Base-by-base conservation (phyloP, 2,888 invertebrate genomes). In the Ceraclea dissimilis region DNA sequence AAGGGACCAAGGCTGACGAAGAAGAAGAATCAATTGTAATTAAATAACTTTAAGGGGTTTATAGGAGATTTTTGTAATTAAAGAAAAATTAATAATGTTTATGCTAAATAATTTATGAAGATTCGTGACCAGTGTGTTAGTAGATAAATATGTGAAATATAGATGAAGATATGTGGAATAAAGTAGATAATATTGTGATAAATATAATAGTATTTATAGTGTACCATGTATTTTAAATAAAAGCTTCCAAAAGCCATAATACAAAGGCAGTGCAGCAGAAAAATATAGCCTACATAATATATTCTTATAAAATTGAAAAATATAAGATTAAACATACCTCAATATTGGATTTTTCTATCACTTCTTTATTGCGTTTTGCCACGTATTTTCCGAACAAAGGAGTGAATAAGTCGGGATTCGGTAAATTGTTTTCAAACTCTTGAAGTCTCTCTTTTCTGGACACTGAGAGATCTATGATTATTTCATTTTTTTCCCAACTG, bases 351-450 rank as follows among this genome's bases (percentile, higher is more conserved):
- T 13, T 17, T 13, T 26, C 51, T 11, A 55, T 33, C 26, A 52
- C 21, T 46, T 57, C 51, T 1, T 57, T 50, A 44, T 60, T 60
- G 49, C 67, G 62, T 5, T 64, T 62, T 47, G 62, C 63, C 19
- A 72, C 68, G 44, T 65, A 63, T 0, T 61, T 54, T 0, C 70
- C 70, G 11, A 73, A 26, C 8, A 67, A 51, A 0, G 73, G 74
- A 2, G 69, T 64, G 56, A 74, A 72, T 13, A 73, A 66, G 56
- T 65, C 67, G 0, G 72, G 70, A 60, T 73, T 69, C 2, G 63
- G 62, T 17, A 54, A 49, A 31, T 18, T 47, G 13, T 16, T 33
- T 10, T 4, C 22, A 16, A 49, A 16, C 10, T 31, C 31, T 16
- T 51, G 10, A 11, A 33, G 11, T 34, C 16, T 33, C n/a, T 49